These are phyloP conservation scores for Thymelicus acteon DNA, from an alignment of 2,888 invertebrate genomes.

Conservation along the genomic window DNA sequence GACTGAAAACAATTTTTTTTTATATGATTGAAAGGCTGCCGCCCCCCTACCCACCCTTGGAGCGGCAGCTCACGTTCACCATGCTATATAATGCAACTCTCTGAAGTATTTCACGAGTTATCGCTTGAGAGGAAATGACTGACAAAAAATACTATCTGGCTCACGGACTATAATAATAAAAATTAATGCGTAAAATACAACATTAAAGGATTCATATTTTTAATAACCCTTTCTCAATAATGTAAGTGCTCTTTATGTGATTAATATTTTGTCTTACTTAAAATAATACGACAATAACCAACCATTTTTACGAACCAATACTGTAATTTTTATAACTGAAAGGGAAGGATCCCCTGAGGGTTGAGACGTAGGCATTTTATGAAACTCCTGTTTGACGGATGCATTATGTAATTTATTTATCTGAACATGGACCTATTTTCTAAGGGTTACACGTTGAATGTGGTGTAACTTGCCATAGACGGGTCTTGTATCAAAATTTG, in stretches of 20 bases:
- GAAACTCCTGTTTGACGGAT: slow-evolving; percentile 7
- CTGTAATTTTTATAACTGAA: slow-evolving; percentile 13
- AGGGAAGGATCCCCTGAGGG: slow-evolving; percentile 17
- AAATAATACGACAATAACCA: slow-evolving; percentile 29
- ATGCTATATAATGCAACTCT: no score
- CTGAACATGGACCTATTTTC: not conserved
- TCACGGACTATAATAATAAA: no score
- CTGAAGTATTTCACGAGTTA: no score
- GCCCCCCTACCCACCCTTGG: no score
- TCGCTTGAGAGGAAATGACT: no score
- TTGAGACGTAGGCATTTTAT: slow-evolving; percentile 13
- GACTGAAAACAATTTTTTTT: no score
- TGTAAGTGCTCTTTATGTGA: slow-evolving; percentile 32
- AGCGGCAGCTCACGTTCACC: no score
- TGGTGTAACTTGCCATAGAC: no score
- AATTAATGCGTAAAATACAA: slow-evolving; percentile 12
- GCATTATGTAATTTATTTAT: slow-evolving; percentile 6
- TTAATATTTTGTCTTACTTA: slow-evolving; percentile 34
- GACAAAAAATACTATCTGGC: no score
- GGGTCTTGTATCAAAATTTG: no score
- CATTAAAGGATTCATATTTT: slow-evolving; percentile 26
- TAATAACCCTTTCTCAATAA: slow-evolving; percentile 22
- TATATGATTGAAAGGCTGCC: no score
- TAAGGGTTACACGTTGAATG: no score
- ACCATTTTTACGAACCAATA: slow-evolving; percentile 21